These are phyloP conservation scores for Candoia aspera DNA, from an alignment of 2,113 vertebrate genomes.

Conservation along the genomic window DNA sequence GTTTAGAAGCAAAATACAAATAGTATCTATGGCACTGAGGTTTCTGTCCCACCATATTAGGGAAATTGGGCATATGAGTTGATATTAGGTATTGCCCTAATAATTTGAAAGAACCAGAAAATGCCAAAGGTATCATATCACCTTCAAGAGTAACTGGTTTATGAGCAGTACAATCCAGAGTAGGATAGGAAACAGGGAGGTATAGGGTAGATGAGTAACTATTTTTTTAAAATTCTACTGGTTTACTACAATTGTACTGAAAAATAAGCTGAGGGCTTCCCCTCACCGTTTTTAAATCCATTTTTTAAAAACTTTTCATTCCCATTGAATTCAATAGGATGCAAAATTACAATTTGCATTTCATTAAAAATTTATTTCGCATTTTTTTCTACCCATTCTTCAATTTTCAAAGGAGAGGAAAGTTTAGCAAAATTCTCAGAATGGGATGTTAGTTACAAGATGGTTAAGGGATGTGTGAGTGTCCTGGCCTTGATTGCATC, in stretches of 20 bases:
- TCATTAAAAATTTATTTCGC: neutral
- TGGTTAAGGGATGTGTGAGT: neutral
- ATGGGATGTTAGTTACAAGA: neutral
- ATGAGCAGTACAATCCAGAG: neutral
- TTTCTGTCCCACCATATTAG: neutral
- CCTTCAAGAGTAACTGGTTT: neutral
- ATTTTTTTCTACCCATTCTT: neutral
- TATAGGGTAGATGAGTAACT: neutral
- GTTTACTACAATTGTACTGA: no score
- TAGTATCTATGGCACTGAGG: neutral
- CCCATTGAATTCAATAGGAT: neutral
- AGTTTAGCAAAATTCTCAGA: neutral
- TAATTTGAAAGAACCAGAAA: neutral
- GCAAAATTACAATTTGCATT: neutral
- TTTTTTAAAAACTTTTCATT: neutral
- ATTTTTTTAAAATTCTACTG: neutral
- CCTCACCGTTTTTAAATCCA: neutral
- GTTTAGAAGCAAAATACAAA: constrained; percentile 6
- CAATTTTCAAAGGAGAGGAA: neutral
- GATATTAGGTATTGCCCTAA: neutral
- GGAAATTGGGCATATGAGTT: neutral
- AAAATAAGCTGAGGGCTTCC: no score
- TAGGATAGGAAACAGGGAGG: neutral
- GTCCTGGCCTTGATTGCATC: neutral
- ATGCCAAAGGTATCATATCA: neutral